Evolutionary conservation across 2,113 vertebrate genomes (phyloP).

Genomic region (Cisticola juncidis): DNA sequence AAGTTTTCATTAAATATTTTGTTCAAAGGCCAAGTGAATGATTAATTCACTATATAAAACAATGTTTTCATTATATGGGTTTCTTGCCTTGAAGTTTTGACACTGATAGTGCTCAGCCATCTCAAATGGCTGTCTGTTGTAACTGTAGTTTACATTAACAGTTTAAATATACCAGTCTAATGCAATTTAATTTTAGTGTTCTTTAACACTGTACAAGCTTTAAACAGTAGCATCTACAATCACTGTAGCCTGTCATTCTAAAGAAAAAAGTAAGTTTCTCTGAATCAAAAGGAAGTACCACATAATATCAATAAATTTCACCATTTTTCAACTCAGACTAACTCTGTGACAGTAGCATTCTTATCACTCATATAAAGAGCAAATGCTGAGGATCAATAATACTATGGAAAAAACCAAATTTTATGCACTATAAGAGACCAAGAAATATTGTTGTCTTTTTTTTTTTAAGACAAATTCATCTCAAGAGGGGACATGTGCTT

Average conservation of each 20-base stretch:
- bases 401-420: neutral
- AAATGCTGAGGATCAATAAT: neutral
- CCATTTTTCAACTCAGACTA: neutral
- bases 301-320: neutral
- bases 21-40: neutral
- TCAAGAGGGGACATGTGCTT: neutral
- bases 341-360: neutral
- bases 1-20: neutral
- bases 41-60: conserved; percentile 28
- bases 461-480: neutral
- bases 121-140: neutral
- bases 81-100: conserved; percentile 8
- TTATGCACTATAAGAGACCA: neutral
- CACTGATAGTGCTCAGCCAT: neutral
- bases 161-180: neutral
- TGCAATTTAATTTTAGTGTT: neutral
- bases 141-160: neutral
- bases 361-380: neutral
- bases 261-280: neutral
- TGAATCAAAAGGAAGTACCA: neutral
- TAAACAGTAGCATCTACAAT: neutral
- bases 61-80: conserved; percentile 20
- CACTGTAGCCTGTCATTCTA: neutral
- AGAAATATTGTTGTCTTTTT: neutral
- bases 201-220: neutral